phyloP scores from a whole-genome alignment of 2,888 invertebrate genomes.

The Melanotus villosus region DNA sequence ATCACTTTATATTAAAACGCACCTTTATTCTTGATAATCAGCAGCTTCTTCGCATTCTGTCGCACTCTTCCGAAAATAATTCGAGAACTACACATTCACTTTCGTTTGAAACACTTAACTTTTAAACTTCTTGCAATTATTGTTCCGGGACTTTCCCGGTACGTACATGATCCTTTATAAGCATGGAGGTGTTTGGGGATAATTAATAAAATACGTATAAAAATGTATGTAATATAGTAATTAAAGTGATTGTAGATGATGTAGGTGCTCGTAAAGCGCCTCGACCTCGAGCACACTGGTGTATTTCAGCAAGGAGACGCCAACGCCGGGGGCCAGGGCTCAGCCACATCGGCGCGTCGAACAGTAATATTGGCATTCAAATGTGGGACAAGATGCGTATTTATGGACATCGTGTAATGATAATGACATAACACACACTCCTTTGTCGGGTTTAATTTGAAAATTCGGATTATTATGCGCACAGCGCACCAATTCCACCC shows the following conservation, averaged over 20 bases:
- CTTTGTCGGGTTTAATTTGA: neutral
- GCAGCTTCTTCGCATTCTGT: constrained; percentile 28
- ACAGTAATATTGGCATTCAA: constrained; percentile 52
- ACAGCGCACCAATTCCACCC: too few species aligned
- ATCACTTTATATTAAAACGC: neutral
- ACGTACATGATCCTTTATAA: constrained; percentile 3
- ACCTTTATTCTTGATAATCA: constrained; percentile 29
- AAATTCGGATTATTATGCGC: neutral
- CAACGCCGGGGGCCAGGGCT: constrained; percentile 51
- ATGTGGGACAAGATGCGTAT: constrained; percentile 59
- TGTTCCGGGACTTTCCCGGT: neutral
- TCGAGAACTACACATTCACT: constrained; percentile 28
- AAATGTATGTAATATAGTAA: constrained; percentile 1
- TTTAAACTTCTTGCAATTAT: neutral
- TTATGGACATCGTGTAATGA: constrained; percentile 49
- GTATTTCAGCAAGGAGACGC: constrained; percentile 49
- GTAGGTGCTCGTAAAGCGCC: neutral
- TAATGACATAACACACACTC: constrained; percentile 13
- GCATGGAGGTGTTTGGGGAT: neutral
- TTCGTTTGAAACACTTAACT: constrained; percentile 22
- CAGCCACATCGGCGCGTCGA: constrained; percentile 47
- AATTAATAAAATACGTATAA: neutral
- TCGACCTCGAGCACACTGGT: constrained; percentile 21
- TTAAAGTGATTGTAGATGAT: neutral
- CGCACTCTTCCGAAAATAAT: constrained; percentile 26